Evolutionary conservation across 1,140 invertebrate species (phyloP).

Genomic region (Pseudomyrmex cubaensis): DNA sequence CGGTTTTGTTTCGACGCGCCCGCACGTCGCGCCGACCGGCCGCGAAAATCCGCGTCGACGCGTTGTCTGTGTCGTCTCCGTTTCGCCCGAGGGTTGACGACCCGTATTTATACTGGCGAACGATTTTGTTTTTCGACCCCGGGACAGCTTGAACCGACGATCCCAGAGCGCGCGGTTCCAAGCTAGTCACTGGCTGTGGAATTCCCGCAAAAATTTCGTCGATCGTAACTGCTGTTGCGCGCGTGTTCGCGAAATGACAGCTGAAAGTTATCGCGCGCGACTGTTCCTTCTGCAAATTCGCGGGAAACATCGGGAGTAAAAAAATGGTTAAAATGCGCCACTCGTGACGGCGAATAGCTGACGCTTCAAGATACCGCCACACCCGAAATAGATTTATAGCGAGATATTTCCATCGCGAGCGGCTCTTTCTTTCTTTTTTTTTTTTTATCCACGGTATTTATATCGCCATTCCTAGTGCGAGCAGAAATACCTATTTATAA

Average conservation of each 20-base stretch:
- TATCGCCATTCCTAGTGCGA: not conserved
- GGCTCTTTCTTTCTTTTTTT: too few species aligned
- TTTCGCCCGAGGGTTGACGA: constrained; percentile 34
- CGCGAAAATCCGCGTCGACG: constrained; percentile 44
- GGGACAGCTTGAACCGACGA: not conserved
- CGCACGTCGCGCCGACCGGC: constrained; percentile 24
- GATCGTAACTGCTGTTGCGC: not conserved
- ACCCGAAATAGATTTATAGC: constrained; percentile 30
- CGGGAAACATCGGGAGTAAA: not conserved
- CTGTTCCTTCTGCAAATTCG: constrained; percentile 30
- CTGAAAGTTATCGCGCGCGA: constrained; percentile 36
- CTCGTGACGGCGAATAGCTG: constrained; percentile 26
- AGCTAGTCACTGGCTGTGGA: constrained; percentile 1
- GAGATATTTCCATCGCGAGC: not conserved
- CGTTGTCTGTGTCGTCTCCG: constrained; percentile 40
- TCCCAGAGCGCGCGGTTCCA: not conserved
- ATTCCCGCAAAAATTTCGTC: constrained; percentile 13
- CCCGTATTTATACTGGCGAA: constrained; percentile 44
- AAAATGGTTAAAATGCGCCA: constrained; percentile 13
- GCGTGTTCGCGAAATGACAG: constrained; percentile 39
- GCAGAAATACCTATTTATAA: not conserved
- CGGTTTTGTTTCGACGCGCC: constrained; percentile 39
- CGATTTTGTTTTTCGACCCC: constrained; percentile 27
- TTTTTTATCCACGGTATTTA: not conserved
- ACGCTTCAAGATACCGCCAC: constrained; percentile 36